Base-by-base conservation (phyloP, 2,888 invertebrate genomes). In the Lepidocyrtinus sp. region DNA sequence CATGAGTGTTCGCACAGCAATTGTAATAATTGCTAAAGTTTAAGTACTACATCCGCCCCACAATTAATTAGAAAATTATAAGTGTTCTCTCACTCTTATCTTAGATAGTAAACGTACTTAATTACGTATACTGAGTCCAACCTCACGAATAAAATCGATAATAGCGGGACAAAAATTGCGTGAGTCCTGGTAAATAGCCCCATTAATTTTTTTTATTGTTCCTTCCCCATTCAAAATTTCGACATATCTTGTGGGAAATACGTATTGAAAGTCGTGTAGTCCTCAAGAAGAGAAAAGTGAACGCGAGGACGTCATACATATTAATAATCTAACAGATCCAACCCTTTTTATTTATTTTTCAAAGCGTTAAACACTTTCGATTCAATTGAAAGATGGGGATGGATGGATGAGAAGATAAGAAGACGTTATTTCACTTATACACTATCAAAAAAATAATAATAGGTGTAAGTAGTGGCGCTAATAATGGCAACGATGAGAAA, bases 401-500 rank as follows among this genome's bases (percentile, higher is more conserved):
- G 36, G 36, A 36, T 36, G 12, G 36, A 36, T 36, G 36, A 36
- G 5, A 12, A 7, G 36, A 36, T 36, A 21, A 62, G 21, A 62
- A 21, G 15, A 62, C 62, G 19, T 19, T 5, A 9, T 55, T 55
- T 55, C 17, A 55, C 55, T 55, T 55, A 55, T n/a, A 15, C 3
- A 15, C 17, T 12, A 15, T 12, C 2, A 3, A 7, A 55, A 55
- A 17, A 55, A 36, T 36, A 36, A 36, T 36, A 36, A 36, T 36
- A 36, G 36, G 36, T 36, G 36, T 36, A 7, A 36, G 36, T 36
- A 36, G 36, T 70, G 70, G 46, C 50, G 64, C 19, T 64, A 45
- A 45, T 55, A 26, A 73, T 73, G 50, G 46, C 25, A 70, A 61
- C 22, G 70, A 76, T 21, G 15, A 65, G 26, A 61, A 59, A 75